Percentiles rank a stretch among this genome's conserved stretches.
phyloP scores from a whole-genome alignment of 2,797 vertebrate genomes.

The Scolopax bukidnonensis region DNA sequence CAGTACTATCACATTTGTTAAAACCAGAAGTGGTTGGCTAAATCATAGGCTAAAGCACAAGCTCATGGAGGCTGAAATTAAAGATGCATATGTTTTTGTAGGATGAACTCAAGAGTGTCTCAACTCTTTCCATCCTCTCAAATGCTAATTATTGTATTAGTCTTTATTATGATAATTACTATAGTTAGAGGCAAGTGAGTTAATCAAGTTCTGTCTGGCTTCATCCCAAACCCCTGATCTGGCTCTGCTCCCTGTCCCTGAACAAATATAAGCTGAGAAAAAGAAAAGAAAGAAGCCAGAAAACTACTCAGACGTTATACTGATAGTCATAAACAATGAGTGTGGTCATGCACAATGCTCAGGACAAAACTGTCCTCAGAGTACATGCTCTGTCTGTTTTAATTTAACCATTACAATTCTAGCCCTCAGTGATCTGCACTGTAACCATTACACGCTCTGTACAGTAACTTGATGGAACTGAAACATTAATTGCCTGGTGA shows the following conservation, averaged over 20 bases:
- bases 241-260: neutral
- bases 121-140: neutral
- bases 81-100: neutral
- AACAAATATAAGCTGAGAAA: neutral
- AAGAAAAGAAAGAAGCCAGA: neutral
- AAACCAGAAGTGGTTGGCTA: neutral
- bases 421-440: neutral
- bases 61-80: neutral
- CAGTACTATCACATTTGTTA: neutral
- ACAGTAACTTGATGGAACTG: neutral
- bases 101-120: neutral
- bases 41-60: neutral
- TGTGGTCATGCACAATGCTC: neutral
- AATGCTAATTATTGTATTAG: neutral
- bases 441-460: neutral
- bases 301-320: neutral
- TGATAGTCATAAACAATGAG: neutral
- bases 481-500: neutral
- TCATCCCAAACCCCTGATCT: neutral
- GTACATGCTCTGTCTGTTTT: neutral
- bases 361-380: neutral
- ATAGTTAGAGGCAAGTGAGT: neutral
- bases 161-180: neutral
- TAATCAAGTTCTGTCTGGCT: neutral
- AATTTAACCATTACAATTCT: neutral